Percentiles rank a stretch among this genome's conserved stretches.
Evolutionary conservation across 2,888 invertebrate species (phyloP).

Genomic region (Parnassius orleans): DNA sequence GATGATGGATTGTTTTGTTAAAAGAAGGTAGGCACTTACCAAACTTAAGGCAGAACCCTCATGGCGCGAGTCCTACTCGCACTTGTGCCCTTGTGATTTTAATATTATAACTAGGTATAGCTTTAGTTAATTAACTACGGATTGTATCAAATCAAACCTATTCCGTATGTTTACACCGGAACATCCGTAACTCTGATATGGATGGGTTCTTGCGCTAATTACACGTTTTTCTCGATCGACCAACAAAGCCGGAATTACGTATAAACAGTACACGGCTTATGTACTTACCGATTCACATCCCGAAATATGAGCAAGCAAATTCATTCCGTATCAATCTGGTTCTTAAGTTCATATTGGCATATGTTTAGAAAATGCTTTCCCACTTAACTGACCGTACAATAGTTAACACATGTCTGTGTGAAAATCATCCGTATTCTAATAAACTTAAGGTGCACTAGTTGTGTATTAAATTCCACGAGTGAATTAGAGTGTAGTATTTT

Average conservation of each 20-base stretch:
- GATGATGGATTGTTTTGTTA: too few species aligned
- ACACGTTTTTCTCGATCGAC: conserved; percentile 20
- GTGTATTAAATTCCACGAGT: conserved; percentile 16
- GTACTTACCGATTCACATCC: conserved; percentile 6
- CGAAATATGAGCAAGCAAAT: conserved; percentile 11
- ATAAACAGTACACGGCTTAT: conserved; percentile 15
- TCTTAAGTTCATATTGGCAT: conserved; percentile 11
- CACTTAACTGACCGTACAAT: conserved; percentile 8
- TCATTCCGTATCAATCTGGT: neutral
- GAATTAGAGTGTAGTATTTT: conserved; percentile 23
- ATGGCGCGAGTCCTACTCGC: too few species aligned
- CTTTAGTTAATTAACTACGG: too few species aligned
- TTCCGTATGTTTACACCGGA: neutral
- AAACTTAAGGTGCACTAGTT: neutral
- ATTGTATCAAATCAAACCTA: too few species aligned
- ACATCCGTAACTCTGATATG: conserved; percentile 18
- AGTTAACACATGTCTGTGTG: neutral
- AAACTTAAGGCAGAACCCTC: too few species aligned
- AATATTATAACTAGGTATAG: too few species aligned
- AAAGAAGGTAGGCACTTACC: too few species aligned
- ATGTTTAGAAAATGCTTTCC: conserved; percentile 2
- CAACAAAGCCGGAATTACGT: conserved; percentile 26
- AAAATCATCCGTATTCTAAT: conserved; percentile 1
- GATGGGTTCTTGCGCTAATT: conserved; percentile 25
- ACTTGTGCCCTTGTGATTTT: too few species aligned